Evolutionary conservation across 1,140 invertebrate genomes (phyloP), one percentile per base, ranked within the genome.

Genomic region (Listronotus bonariensis): DNA sequence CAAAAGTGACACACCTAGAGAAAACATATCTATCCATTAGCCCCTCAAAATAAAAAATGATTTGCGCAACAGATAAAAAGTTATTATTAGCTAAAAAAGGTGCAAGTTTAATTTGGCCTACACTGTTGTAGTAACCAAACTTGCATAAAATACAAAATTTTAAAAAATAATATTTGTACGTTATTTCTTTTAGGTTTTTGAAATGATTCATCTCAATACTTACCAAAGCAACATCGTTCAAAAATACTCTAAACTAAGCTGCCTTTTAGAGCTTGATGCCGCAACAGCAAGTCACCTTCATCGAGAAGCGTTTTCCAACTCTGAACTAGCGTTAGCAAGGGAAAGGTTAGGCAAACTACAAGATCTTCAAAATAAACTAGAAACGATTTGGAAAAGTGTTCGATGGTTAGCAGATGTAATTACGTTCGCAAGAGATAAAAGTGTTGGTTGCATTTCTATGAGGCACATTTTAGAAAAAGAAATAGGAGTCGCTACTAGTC

Each of bases 341-440:
- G 90, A 95, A 67, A 86, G 93, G 38, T 78, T 97, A 10, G 81
- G 87, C 1, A 89, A 89, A 71, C 78, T 97, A 14, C 89, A 94
- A 74, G 88, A 93, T 54, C 83, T 96, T 5, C 92, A 95, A 75
- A 81, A 85, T 0, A 90, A 89, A 72, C 81, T 95, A 10, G 95
- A 95, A 69, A 76, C 83, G 0, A 87, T 93, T 1, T 98, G 96
- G 96, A 95, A 96, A 75, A 88, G 89, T 18, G 89, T 92, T 3
- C 86, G 97, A 11, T 99, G 96, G 96, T 84, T 98, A 0, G 93
- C 96, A 85, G 95, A 98, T 72, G 88, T 96, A 3, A 92, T 98
- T 40, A 89, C 92, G 0, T 95, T 94, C 76, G 94, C 95, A 0
- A 82, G 95, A 57, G 95, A 97, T 75, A 90, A 83, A 18, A 80